A percentile compares a stretch with the other conserved stretches of the same genome.
Conservation (phyloP, 1,140 invertebrate genomes). For the Rhynchophorus ferrugineus region DNA sequence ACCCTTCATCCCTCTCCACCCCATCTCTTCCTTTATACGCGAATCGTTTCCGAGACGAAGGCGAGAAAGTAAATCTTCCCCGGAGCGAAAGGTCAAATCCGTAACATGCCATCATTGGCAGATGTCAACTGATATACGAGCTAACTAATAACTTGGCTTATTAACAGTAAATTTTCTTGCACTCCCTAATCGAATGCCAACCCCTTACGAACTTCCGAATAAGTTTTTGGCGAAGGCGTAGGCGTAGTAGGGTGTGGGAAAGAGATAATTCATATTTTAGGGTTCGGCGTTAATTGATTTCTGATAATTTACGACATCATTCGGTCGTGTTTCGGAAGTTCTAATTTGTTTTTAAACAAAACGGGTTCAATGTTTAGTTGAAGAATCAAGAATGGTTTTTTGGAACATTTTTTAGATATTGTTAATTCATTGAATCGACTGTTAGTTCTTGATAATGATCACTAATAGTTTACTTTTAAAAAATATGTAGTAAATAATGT, state of each 20-base stretch:
- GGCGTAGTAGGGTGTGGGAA: constrained; percentile 5
- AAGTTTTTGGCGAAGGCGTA: constrained; percentile 10
- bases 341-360: too few relatives aligned
- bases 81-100: constrained; percentile 18
- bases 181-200: constrained; percentile 17
- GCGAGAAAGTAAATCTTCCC: constrained; percentile 19
- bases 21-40: constrained; percentile 5
- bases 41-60: too few relatives aligned
- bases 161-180: constrained; percentile 27
- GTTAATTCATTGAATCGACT: too few relatives aligned
- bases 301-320: constrained; percentile 11
- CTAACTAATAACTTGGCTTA: constrained; percentile 25
- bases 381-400: too few relatives aligned
- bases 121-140: constrained; percentile 26
- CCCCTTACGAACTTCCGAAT: constrained; percentile 10
- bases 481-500: too few relatives aligned
- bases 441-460: too few relatives aligned
- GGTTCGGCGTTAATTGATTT: constrained; percentile 15
- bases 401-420: too few relatives aligned
- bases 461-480: too few relatives aligned
- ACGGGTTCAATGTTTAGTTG: too few relatives aligned
- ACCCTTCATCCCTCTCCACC: not conserved
- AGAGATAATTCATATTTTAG: constrained; percentile 10
- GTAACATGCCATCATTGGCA: constrained; percentile 25
- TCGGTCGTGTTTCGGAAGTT: too few relatives aligned